These are phyloP conservation scores for Trichoplusia ni DNA, from an alignment of 1,140 invertebrate species.

Conservation along the genomic window DNA sequence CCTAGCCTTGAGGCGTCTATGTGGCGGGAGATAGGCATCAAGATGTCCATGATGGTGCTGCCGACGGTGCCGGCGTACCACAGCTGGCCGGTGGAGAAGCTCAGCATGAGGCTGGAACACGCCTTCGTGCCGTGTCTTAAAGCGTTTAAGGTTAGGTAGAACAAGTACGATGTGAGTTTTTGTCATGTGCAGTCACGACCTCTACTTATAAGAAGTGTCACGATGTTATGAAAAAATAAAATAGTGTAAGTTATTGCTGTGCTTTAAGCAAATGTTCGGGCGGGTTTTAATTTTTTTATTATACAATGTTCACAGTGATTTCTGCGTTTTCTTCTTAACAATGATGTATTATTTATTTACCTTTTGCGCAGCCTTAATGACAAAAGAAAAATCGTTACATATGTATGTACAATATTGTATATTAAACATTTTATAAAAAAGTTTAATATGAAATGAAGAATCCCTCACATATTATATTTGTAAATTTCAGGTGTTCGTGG, in stretches of 20 bases:
- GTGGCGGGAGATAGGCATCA: constrained; percentile 76
- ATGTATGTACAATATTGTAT: neutral
- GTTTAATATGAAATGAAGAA: no score
- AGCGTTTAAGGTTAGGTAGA: constrained; percentile 67
- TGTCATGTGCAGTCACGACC: no score
- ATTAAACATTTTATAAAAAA: neutral
- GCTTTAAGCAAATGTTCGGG: no score
- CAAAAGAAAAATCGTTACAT: no score
- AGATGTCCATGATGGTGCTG: constrained; percentile 64
- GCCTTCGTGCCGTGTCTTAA: constrained; percentile 72
- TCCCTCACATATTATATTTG: neutral
- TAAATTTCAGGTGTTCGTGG: constrained; percentile 61
- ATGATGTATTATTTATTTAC: no score
- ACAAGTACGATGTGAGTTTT: no score
- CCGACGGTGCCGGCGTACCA: constrained; percentile 67
- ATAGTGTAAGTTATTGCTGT: no score
- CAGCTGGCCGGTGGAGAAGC: constrained; percentile 59
- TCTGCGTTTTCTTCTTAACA: no score
- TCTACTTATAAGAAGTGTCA: no score
- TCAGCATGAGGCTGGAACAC: constrained; percentile 72
- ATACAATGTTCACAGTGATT: neutral
- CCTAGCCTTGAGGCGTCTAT: constrained; percentile 66
- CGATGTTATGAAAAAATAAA: no score
- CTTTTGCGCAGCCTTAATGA: no score
- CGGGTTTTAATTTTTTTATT: no score